phyloP scores from a whole-genome alignment of 2,113 vertebrate species.

The Rattus rattus region DNA sequence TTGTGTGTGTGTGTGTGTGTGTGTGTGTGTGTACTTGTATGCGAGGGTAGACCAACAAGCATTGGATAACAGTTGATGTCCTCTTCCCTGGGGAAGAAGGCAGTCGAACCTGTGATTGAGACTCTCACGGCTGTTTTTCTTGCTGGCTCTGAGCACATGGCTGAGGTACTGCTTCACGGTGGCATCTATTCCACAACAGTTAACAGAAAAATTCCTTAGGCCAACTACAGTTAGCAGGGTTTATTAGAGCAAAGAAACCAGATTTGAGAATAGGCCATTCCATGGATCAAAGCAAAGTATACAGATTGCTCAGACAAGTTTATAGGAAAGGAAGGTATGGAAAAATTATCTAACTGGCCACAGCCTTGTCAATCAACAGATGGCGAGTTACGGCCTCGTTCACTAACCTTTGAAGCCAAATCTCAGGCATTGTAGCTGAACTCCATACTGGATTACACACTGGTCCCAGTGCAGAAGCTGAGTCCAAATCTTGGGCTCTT shows the following conservation, averaged over 20 bases:
- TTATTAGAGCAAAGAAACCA: neutral
- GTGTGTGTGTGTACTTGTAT: neutral
- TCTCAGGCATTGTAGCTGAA: neutral
- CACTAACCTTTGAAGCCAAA: neutral
- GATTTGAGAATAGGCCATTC: neutral
- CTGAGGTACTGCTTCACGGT: neutral
- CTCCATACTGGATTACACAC: neutral
- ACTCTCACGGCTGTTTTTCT: neutral
- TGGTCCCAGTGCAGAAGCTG: neutral
- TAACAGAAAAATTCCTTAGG: neutral
- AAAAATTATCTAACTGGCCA: neutral
- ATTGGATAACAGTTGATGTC: neutral
- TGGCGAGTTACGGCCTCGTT: neutral
- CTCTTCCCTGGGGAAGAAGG: neutral
- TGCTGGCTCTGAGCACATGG: neutral
- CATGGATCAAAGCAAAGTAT: neutral
- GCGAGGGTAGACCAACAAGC: neutral
- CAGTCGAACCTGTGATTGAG: neutral
- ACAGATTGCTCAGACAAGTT: neutral
- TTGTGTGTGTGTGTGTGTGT: neutral
- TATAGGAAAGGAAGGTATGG: neutral
- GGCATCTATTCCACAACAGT: neutral
- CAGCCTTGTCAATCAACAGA: neutral
- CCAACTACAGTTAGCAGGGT: neutral
- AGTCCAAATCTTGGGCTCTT: neutral